phyloP scores from a whole-genome alignment of 1,140 invertebrate species.

The Drosophila ogumai region DNA sequence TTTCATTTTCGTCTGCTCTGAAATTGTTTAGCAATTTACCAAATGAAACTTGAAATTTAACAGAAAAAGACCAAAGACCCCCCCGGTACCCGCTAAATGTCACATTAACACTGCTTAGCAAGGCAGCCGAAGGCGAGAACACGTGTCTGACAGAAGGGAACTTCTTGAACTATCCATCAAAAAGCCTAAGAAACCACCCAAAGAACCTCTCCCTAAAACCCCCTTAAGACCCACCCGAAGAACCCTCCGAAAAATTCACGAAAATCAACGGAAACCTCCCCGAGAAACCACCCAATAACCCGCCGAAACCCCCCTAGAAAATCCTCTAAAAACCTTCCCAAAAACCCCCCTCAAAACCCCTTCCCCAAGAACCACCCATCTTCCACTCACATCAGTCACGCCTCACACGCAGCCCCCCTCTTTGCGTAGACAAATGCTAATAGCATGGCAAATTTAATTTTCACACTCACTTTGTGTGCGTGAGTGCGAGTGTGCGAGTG shows the following conservation, averaged over 20 bases:
- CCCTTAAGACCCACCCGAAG: neutral
- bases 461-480: constrained; percentile 53
- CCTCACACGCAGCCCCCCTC: neutral
- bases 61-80: neutral
- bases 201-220: neutral
- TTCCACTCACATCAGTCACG: constrained; percentile 20
- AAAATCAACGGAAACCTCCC: constrained; percentile 1
- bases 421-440: constrained; percentile 53
- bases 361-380: neutral
- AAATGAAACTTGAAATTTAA: neutral
- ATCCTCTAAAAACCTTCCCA: neutral
- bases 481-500: constrained; percentile 5
- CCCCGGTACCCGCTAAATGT: constrained; percentile 1
- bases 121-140: constrained; percentile 32
- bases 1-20: neutral
- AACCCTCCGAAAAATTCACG: too few species aligned
- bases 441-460: constrained; percentile 65
- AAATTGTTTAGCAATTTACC: constrained; percentile 33
- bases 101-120: constrained; percentile 49
- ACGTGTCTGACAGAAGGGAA: constrained; percentile 48
- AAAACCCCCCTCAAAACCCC: constrained; percentile 19
- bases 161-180: constrained; percentile 51
- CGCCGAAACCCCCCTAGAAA: neutral
- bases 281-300: neutral
- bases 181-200: neutral